Evolutionary conservation across 2,888 invertebrate species (phyloP), one percentile per base, ranked within the genome.

Genomic region (Cheilosia vernalis): DNA sequence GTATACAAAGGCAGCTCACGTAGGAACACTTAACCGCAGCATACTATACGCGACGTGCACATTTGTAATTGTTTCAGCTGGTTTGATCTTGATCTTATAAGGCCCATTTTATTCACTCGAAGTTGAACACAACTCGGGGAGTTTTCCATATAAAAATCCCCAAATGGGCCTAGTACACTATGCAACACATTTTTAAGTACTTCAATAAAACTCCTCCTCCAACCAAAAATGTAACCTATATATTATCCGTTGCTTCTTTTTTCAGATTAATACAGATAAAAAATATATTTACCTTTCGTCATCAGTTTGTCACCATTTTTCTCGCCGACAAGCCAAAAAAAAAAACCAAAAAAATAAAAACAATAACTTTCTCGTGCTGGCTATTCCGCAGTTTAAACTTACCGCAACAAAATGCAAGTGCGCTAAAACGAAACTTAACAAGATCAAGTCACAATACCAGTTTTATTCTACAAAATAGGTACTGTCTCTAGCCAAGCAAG

Each of bases 371-470:
- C 44, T 55, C 69, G 37, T 17, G 15, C 19, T 37, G 13, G 17
- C n/a, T 37, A 44, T 47, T 42, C 55, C 37, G 15, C 21, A 13
- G 13, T 56, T 44, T 42, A 33, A 40, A 37, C 44, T 15, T n/a
- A 19, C 42, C 15, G 9, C 66, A 51, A n/a, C 10, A 19, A 66
- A 66, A 58, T 77, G 44, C 24, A 69, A 61, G 44, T 37, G 24
- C 55, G 44, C 24, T 77, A 19, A 44, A 44, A 56, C 24, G 47
- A 63, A 72, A 33, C 33, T 72, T 79, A 64, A 64, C 51, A 33
- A 64, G 64, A 79, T 58, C 42, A 24, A 64, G 61, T 13, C 47
- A n/a, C 19, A 70, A 53, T 70, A 79, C 61, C 72, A 51, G 61
- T 72, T 72, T 79, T 72, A 42, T 73, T 79, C 51, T 56, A 40